These are phyloP conservation scores for Cordilura impudica DNA, from an alignment of 2,888 invertebrate genomes.

Conservation along the genomic window DNA sequence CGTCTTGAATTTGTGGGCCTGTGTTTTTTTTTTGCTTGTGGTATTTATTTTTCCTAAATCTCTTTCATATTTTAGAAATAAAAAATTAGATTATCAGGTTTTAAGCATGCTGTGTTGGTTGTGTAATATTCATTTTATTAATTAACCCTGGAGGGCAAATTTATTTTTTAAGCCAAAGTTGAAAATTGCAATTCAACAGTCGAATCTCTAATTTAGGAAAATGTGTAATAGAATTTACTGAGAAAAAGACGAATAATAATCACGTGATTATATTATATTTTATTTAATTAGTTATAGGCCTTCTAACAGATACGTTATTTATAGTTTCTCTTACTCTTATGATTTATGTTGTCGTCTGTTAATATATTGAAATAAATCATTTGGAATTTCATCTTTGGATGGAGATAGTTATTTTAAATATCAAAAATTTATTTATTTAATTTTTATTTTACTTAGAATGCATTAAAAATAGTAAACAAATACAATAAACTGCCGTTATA, in stretches of 20 bases:
- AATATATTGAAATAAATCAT: not conserved
- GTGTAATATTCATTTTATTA: constrained; percentile 26
- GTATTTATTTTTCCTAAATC: too few species aligned
- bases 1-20: too few species aligned
- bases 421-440: not conserved
- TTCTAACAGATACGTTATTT: too few species aligned
- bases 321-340: too few species aligned
- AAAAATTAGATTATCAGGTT: too few species aligned
- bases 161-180: constrained; percentile 64
- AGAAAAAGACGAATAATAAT: not conserved
- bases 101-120: too few species aligned
- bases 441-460: constrained; percentile 4
- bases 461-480: not conserved
- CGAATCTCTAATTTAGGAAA: not conserved
- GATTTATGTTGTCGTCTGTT: too few species aligned
- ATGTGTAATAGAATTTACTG: constrained; percentile 6
- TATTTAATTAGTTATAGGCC: too few species aligned
- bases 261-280: too few species aligned
- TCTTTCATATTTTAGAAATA: too few species aligned
- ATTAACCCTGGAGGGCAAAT: constrained; percentile 73
- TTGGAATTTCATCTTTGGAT: not conserved
- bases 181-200: constrained; percentile 15
- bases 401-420: constrained; percentile 11
- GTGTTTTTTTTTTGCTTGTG: too few species aligned
- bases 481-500: not conserved